These are phyloP conservation scores for Dendrocincla tyrannina DNA, from an alignment of 2,797 vertebrate genomes.

Conservation along the genomic window DNA sequence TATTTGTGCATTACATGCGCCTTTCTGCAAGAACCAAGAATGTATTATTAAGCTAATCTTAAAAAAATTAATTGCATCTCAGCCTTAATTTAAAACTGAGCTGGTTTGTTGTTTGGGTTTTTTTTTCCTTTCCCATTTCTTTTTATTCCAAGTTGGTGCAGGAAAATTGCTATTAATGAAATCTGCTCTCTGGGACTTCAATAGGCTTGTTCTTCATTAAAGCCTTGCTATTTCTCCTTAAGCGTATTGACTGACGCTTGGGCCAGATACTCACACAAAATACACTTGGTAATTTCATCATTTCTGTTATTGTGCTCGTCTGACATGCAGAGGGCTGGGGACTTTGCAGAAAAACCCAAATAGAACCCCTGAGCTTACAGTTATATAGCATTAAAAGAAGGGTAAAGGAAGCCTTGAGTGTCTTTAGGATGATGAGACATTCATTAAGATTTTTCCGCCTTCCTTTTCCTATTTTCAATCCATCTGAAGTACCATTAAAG, in stretches of 20 bases:
- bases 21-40: not conserved
- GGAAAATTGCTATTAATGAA: slow-evolving; percentile 55
- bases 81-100: slow-evolving; percentile 3
- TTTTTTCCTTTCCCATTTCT: not conserved
- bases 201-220: slow-evolving; percentile 47
- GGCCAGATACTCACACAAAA: slow-evolving; percentile 29
- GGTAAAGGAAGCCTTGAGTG: slow-evolving; percentile 70
- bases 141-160: slow-evolving; percentile 27
- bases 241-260: not conserved
- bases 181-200: slow-evolving; percentile 44
- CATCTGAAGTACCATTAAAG: slow-evolving; percentile 85
- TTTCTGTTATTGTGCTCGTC: slow-evolving; percentile 23
- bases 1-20: not conserved
- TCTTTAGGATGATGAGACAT: slow-evolving; percentile 82
- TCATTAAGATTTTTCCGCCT: slow-evolving; percentile 80
- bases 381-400: slow-evolving; percentile 55
- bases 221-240: slow-evolving; percentile 33
- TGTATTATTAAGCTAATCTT: slow-evolving; percentile 22
- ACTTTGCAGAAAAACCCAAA: slow-evolving; percentile 50
- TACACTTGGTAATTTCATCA: slow-evolving; percentile 56
- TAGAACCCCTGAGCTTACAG: slow-evolving; percentile 40
- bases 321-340: not conserved
- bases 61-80: slow-evolving; percentile 16
- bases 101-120: not conserved
- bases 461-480: slow-evolving; percentile 77